phyloP scores from a whole-genome alignment of 2,888 invertebrate species.

The Didymodactylos carnosus region DNA sequence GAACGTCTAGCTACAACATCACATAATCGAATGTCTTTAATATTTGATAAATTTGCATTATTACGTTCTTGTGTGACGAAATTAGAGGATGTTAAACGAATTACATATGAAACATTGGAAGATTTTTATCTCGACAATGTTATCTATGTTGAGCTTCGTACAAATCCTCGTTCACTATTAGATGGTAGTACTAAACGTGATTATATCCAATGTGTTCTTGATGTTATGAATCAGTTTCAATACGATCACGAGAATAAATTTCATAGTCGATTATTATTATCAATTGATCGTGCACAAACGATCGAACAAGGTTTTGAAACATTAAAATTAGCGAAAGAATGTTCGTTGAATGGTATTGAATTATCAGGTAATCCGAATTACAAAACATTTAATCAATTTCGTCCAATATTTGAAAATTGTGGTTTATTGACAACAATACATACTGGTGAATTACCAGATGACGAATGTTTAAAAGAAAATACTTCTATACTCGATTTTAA shows the following conservation, averaged over 20 bases:
- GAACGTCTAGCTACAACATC: background rate
- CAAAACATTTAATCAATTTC: background rate
- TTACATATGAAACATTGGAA: constrained; percentile 6
- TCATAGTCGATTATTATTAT: constrained; percentile 1
- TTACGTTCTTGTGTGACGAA: constrained; percentile 7
- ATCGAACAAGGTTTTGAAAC: constrained; percentile 6
- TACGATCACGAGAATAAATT: background rate
- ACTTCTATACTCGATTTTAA: background rate
- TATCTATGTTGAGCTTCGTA: constrained; percentile 7
- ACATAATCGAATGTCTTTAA: background rate
- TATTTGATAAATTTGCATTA: constrained; percentile 5
- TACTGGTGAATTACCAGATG: constrained; percentile 7
- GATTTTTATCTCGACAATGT: constrained; percentile 8
- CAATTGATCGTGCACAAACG: constrained; percentile 10
- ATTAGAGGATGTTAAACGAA: background rate
- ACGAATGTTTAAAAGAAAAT: background rate
- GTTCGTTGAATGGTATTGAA: constrained; percentile 3
- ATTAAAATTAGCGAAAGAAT: background rate
- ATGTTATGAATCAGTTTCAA: background rate
- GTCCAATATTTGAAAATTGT: background rate
- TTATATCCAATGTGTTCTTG: constrained; percentile 1
- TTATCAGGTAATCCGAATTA: constrained; percentile 11
- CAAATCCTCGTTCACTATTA: constrained; percentile 4
- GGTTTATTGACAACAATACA: constrained; percentile 6
- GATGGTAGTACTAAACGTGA: background rate